Evolutionary conservation across 1,140 invertebrate species (phyloP), one percentile per base, ranked within the genome.

Genomic region (Micrasema longulum): DNA sequence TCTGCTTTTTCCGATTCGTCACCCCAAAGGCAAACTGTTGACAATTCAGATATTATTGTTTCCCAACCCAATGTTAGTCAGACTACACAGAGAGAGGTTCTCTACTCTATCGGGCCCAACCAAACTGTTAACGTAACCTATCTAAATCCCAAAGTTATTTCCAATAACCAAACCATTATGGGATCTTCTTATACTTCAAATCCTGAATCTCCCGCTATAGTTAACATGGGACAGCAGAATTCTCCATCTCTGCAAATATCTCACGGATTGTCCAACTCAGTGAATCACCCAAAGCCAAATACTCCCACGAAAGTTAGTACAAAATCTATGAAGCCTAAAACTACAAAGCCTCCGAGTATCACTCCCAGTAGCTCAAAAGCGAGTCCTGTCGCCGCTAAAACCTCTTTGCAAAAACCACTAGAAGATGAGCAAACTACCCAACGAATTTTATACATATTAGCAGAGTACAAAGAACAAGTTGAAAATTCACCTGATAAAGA

Each of bases 371-470:
- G 89, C 0, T 83, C 90, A 10, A 92, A 91, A 80, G 80, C 90
- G 1, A 88, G 89, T 22, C 88, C 89, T 3, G 87, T 91, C 12
- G 88, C 90, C 9, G 88, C 90, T 64, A 88, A 88, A 81, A 83
- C 87, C 16, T 89, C 91, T 0, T 85, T 88, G 68, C 92, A 92
- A 75, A 93, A 93, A 79, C 90, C 91, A 1, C 87, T 92, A 74
- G 92, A 94, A 81, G 92, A 93, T 77, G 92, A 93, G 79, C 91
- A 93, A 77, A 93, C 92, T 0, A 91, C 91, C 0, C 91, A 93
- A 78, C 85, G 92, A 62, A 93, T 94, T 68, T 89, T 93, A 68
- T 92, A 92, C 62, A 94, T 94, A 77, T 79, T 94, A 16, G 91
- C 92, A 1, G 90, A 93, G 77, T 94, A 94, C 80, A 91, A 92